These are phyloP conservation scores for Apeira syringaria DNA, from an alignment of 2,888 invertebrate species.

Conservation along the genomic window DNA sequence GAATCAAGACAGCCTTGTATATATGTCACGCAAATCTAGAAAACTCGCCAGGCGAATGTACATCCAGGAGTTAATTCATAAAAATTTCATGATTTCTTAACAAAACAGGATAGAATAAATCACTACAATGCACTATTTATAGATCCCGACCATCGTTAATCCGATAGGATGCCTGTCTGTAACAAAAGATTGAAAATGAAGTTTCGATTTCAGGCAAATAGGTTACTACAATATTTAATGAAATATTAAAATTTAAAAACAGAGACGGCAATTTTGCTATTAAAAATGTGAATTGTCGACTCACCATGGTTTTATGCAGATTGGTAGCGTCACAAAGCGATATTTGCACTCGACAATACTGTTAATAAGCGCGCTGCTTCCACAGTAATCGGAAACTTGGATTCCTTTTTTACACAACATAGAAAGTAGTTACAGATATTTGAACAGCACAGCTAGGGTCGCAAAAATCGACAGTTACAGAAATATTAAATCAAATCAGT, in stretches of 20 bases:
- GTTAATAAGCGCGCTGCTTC: conserved; percentile 49
- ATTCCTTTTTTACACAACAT: conserved; percentile 62
- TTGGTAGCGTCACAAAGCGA: conserved; percentile 44
- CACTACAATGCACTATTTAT: conserved; percentile 38
- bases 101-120: conserved; percentile 42
- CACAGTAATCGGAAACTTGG: conserved; percentile 67
- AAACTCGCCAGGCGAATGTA: conserved; percentile 40
- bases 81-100: conserved; percentile 30
- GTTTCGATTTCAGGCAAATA: conserved; percentile 64
- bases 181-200: conserved; percentile 80
- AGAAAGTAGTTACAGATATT: conserved; percentile 33
- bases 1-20: conserved; percentile 29
- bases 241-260: conserved; percentile 36
- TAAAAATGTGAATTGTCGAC: conserved; percentile 43
- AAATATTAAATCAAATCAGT: conserved; percentile 51
- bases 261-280: conserved; percentile 45
- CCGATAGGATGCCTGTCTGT: conserved; percentile 50
- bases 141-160: conserved; percentile 40
- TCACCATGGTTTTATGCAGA: conserved; percentile 44
- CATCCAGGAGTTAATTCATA: conserved; percentile 35
- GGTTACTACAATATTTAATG: conserved; percentile 64
- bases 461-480: conserved; percentile 43
- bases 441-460: conserved; percentile 39
- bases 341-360: conserved; percentile 53
- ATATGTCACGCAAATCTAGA: conserved; percentile 47